Percentiles rank a stretch among this genome's conserved stretches.
Evolutionary conservation across 1,140 invertebrate species (phyloP).

Genomic region (Sipha flava): DNA sequence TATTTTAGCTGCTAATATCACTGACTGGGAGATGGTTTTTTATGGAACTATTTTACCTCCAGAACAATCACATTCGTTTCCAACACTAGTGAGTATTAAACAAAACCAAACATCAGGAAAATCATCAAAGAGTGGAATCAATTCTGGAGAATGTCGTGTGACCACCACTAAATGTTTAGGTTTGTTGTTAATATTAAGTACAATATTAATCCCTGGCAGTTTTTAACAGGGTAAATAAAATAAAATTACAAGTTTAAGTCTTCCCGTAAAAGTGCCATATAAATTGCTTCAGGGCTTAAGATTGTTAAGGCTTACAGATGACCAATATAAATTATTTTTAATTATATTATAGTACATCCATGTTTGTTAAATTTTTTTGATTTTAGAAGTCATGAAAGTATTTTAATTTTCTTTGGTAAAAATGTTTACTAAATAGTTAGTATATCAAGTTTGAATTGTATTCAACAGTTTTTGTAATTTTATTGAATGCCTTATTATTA

Average conservation of each 20-base stretch:
- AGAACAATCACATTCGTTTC: slow-evolving; percentile 37
- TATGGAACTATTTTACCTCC: slow-evolving; percentile 51
- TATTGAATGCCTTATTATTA: too few relatives aligned
- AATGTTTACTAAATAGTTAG: too few relatives aligned
- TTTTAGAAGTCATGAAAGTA: not conserved
- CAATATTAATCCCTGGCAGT: slow-evolving; percentile 32
- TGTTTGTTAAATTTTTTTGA: not conserved
- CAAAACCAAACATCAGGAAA: not conserved
- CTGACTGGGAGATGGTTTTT: slow-evolving; percentile 51
- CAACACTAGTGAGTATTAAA: slow-evolving; percentile 34
- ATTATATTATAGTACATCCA: too few relatives aligned
- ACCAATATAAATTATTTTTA: not conserved
- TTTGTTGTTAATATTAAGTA: slow-evolving; percentile 37
- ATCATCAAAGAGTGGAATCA: not conserved
- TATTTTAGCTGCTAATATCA: slow-evolving; percentile 44
- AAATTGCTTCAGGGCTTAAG: not conserved
- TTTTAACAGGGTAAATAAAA: slow-evolving; percentile 6
- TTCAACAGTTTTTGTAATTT: too few relatives aligned
- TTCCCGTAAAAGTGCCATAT: slow-evolving; percentile 19
- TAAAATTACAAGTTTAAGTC: slow-evolving; percentile 9
- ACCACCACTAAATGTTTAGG: slow-evolving; percentile 36
- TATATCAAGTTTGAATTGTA: too few relatives aligned
- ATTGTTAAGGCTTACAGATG: not conserved
- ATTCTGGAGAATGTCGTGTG: slow-evolving; percentile 33
- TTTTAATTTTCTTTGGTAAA: too few relatives aligned